Base-by-base conservation (phyloP, 2,797 vertebrate species). In the Phoxinus dragarum region DNA sequence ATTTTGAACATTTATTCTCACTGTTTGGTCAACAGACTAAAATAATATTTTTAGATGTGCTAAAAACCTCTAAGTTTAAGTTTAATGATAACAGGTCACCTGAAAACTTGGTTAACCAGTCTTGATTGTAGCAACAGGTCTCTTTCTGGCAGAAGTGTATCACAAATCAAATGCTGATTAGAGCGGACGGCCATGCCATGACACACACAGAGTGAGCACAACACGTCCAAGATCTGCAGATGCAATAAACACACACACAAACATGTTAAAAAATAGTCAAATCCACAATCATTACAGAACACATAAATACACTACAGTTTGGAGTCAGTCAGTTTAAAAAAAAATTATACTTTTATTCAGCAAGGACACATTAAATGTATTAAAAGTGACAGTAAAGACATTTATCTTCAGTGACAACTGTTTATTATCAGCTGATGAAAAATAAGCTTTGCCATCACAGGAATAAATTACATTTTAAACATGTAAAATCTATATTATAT, bases 91-190 rank as follows among this genome's bases (percentile, higher is more conserved):
- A 23, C 1, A 59, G 59, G 34, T 84, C 94, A 99, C 98, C 98
- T 99, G 94, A 94, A 97, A 91, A 99, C 96, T 3, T 96, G 96
- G 93, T 99, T 99, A 88, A 96, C 93, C 64, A 99, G 96, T 6
- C 96, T 95, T 3, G 98, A 98, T 92, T 99, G 98, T 67, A 99
- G 92, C 56, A 99, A 95, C 49, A 98, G 91, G 89, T 99, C 97
- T 95, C 98, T 95, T 90, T 97, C 95, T 47, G 98, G 96, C 74
- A 99, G 95, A 81, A 99, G 94, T 88, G 96, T 97, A 92, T 99
- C 97, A 92, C 97, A 98, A 91, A 99, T 98, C 89, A 98, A 94
- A 92, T 98, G 96, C 87, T 99, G 98, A 94, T 98, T 99, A 86
- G 97, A 97, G 3, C 97, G 94, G 69, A 99, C 96, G 0, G 98